phyloP scores from a whole-genome alignment of 2,797 vertebrate species.

The Pseudomugil tenellus region DNA sequence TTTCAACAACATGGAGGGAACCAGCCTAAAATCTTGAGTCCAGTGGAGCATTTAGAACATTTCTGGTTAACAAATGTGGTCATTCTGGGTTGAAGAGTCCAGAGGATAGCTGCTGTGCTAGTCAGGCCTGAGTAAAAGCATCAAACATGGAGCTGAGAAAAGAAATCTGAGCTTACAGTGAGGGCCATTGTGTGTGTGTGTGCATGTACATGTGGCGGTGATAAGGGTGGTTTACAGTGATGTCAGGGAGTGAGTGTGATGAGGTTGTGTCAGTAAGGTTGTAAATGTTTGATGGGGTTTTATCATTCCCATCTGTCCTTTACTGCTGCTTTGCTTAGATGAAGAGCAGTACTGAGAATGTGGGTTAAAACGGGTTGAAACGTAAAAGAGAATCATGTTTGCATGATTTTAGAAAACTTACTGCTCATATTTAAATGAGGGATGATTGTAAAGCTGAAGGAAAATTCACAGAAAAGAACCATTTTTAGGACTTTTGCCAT shows the following conservation, averaged over 20 bases:
- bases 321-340: conserved; percentile 41
- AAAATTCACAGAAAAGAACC: background rate
- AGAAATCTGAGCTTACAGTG: conserved; percentile 4
- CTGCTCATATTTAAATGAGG: background rate
- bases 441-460: background rate
- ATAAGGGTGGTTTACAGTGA: conserved; percentile 53
- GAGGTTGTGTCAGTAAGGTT: conserved; percentile 64
- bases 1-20: conserved; percentile 21
- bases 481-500: too few relatives aligned
- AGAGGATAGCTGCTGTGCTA: background rate
- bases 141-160: conserved; percentile 27
- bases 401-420: conserved; percentile 3
- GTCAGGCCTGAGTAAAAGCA: conserved; percentile 24
- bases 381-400: conserved; percentile 5
- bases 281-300: conserved; percentile 83
- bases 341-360: conserved; percentile 23
- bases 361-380: conserved; percentile 16
- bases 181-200: conserved; percentile 26
- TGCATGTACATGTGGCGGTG: conserved; percentile 31
- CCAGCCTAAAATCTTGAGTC: background rate
- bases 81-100: background rate
- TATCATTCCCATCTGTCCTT: conserved; percentile 78
- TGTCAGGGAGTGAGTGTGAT: conserved; percentile 56
- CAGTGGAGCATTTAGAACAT: background rate
- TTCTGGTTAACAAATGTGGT: conserved; percentile 8